Percentiles rank a stretch among this genome's conserved stretches.
phyloP scores from a whole-genome alignment of 2,797 vertebrate genomes.

The Phrynocephalus vlangalii region DNA sequence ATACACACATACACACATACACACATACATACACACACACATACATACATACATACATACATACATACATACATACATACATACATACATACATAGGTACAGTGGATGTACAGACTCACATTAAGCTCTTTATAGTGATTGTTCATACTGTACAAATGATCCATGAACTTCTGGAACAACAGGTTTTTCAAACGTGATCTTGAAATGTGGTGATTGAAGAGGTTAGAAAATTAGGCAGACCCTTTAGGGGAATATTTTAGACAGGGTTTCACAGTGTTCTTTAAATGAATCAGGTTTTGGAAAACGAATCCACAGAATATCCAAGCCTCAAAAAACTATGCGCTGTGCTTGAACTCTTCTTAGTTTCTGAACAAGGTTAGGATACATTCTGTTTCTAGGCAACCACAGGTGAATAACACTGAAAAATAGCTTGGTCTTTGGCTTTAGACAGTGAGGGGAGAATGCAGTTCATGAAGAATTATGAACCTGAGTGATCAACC shows the following conservation, averaged over 20 bases:
- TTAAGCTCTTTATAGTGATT: background rate
- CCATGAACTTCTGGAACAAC: background rate
- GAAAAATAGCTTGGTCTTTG: constrained; percentile 65
- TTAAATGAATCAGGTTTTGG: constrained; percentile 61
- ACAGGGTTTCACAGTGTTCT: constrained; percentile 42
- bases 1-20: too few relatives aligned
- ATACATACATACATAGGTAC: background rate
- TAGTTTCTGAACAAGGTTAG: constrained; percentile 69
- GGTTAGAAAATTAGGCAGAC: constrained; percentile 49
- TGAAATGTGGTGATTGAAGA: constrained; percentile 49
- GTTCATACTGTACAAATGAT: background rate
- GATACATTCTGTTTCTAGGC: constrained; percentile 73
- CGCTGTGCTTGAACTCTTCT: constrained; percentile 49
- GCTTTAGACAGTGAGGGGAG: constrained; percentile 66
- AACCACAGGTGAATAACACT: constrained; percentile 72
- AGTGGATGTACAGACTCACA: background rate
- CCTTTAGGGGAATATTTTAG: constrained; percentile 52
- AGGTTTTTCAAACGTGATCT: constrained; percentile 11
- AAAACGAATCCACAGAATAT: constrained; percentile 63
- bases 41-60: too few relatives aligned
- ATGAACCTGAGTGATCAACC: constrained; percentile 50
- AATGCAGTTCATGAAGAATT: constrained; percentile 66
- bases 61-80: too few relatives aligned
- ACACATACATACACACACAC: too few relatives aligned
- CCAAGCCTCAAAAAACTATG: constrained; percentile 52